phyloP scores from a whole-genome alignment of 1,140 invertebrate species.

The Yoshiicerus persimilis region DNA sequence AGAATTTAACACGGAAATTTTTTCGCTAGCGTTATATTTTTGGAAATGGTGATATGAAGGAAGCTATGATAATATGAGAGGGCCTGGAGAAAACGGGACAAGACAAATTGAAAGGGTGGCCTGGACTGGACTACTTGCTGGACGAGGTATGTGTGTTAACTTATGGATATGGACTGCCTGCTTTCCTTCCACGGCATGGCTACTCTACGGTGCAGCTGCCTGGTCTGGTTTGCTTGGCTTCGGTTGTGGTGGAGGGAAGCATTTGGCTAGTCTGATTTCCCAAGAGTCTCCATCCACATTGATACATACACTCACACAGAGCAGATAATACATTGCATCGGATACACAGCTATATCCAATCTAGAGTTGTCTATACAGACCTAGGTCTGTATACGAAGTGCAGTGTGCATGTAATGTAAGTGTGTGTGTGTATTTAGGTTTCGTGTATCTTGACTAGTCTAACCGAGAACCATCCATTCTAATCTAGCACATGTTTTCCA shows the following conservation, averaged over 20 bases:
- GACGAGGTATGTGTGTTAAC: not conserved
- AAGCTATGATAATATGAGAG: not conserved
- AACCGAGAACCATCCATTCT: not conserved
- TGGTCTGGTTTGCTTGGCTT: not conserved
- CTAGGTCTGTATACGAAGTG: not conserved
- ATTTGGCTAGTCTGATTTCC: constrained; percentile 13
- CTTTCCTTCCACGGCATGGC: too few relatives aligned
- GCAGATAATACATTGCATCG: not conserved
- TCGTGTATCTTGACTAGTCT: not conserved
- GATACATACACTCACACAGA: not conserved
- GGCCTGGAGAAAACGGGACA: not conserved
- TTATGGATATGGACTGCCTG: not conserved
- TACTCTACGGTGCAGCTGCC: not conserved
- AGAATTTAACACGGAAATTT: not conserved
- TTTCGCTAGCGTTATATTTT: not conserved
- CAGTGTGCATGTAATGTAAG: not conserved
- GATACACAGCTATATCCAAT: not conserved
- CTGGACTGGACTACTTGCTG: not conserved
- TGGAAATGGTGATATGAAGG: not conserved
- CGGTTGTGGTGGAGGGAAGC: not conserved
- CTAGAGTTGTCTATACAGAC: not conserved
- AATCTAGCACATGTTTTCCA: not conserved
- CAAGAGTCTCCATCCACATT: constrained; percentile 10
- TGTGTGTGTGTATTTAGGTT: not conserved
- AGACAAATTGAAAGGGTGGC: not conserved